Evolutionary conservation across 2,797 vertebrate genomes (phyloP).

Genomic region (Betta splendens): DNA sequence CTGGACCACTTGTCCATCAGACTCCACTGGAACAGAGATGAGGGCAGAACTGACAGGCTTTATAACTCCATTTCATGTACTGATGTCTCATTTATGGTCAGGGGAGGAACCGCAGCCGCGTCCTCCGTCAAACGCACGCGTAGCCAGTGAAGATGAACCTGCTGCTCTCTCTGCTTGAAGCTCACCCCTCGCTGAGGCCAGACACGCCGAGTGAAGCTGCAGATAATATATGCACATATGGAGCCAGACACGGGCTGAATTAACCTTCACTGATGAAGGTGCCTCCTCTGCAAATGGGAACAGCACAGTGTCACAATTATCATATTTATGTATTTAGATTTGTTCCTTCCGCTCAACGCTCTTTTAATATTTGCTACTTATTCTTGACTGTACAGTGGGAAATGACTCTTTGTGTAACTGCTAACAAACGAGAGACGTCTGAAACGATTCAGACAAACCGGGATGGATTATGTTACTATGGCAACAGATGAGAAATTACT

Average conservation of each 20-base stretch:
- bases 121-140: constrained; percentile 15
- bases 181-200: constrained; percentile 47
- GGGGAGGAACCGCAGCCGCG: constrained; percentile 26
- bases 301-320: neutral
- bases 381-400: too few relatives aligned
- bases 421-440: too few relatives aligned
- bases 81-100: constrained; percentile 47
- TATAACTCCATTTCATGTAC: constrained; percentile 67
- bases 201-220: constrained; percentile 19
- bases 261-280: neutral
- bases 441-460: too few relatives aligned
- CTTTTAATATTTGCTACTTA: too few relatives aligned
- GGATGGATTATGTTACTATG: constrained; percentile 7
- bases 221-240: constrained; percentile 19
- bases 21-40: constrained; percentile 74
- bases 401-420: too few relatives aligned
- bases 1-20: constrained; percentile 63
- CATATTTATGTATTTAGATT: neutral
- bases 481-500: constrained; percentile 24
- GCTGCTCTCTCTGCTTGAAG: constrained; percentile 37
- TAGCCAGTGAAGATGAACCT: constrained; percentile 36
- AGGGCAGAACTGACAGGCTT: constrained; percentile 66
- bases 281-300: neutral
- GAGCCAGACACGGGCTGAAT: constrained; percentile 3
- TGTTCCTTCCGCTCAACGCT: neutral